Percentiles rank a stretch among this genome's conserved stretches.
Evolutionary conservation across 2,888 invertebrate species (phyloP).

Genomic region (Volucella inflata): DNA sequence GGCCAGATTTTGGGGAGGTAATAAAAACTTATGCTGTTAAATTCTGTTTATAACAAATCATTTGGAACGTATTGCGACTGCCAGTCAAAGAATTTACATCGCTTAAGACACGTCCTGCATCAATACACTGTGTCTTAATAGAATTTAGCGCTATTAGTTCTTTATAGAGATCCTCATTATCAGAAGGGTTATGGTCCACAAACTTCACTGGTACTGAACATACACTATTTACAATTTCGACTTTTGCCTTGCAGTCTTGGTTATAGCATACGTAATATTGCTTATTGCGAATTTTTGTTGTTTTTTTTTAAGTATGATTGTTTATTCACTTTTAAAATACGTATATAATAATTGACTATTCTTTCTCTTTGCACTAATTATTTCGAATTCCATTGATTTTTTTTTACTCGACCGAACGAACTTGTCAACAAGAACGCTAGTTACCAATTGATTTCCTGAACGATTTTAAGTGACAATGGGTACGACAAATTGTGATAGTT

Average conservation of each 20-base stretch:
- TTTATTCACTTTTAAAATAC: no score
- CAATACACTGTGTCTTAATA: constrained; percentile 4
- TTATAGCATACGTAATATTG: constrained; percentile 3
- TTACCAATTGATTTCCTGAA: no score
- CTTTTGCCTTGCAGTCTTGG: neutral
- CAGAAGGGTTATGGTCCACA: no score
- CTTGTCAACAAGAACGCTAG: no score
- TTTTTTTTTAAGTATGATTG: no score
- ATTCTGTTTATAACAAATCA: neutral
- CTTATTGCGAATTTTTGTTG: neutral
- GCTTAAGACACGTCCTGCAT: constrained; percentile 14
- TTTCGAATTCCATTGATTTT: constrained; percentile 12
- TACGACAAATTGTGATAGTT: neutral
- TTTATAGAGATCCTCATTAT: neutral
- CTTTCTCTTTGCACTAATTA: neutral
- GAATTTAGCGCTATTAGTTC: neutral
- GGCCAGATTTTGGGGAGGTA: neutral
- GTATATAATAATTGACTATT: no score
- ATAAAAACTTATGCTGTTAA: neutral
- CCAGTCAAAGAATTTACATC: constrained; percentile 1
- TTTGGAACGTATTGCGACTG: constrained; percentile 2
- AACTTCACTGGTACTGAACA: no score
- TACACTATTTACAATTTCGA: no score
- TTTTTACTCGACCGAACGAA: no score
- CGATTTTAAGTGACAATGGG: no score